Conservation (phyloP, 2,797 vertebrate genomes). For the Gallinago stenura region DNA sequence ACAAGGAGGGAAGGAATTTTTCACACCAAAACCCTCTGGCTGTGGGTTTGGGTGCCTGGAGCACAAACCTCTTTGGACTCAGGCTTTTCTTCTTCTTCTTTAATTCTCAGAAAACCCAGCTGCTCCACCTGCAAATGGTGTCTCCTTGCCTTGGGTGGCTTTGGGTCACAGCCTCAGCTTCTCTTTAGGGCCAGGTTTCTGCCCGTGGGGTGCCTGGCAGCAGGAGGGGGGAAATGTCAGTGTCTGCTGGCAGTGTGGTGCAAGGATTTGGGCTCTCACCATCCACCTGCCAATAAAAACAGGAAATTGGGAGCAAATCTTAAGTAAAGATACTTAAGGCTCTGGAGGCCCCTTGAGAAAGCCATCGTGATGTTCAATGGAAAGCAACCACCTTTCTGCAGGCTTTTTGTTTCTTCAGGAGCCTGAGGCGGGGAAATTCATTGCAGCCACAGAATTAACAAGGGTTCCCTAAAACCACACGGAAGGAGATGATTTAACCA, state of each 20-base stretch:
- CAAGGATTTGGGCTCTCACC: background rate
- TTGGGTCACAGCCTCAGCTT: background rate
- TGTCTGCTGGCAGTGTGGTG: accelerated
- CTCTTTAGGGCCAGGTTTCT: background rate
- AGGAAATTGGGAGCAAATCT: background rate
- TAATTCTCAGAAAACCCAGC: background rate
- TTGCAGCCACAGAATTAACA: background rate
- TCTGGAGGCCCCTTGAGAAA: background rate
- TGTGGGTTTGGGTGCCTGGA: background rate
- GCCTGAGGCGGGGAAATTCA: background rate
- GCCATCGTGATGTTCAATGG: accelerated
- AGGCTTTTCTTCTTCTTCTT: background rate
- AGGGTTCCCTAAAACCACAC: background rate
- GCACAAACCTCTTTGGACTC: background rate
- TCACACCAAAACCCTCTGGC: background rate
- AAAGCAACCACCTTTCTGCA: background rate
- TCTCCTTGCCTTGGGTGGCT: background rate
- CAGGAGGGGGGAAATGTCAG: accelerated
- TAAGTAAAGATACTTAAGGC: background rate
- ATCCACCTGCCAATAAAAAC: background rate
- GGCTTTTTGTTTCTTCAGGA: background rate
- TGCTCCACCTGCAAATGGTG: background rate
- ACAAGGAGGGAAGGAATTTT: background rate
- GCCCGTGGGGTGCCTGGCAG: background rate
- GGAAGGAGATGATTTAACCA: background rate